phyloP scores from a whole-genome alignment of 2,797 vertebrate genomes.

The Scyliorhinus canicula region DNA sequence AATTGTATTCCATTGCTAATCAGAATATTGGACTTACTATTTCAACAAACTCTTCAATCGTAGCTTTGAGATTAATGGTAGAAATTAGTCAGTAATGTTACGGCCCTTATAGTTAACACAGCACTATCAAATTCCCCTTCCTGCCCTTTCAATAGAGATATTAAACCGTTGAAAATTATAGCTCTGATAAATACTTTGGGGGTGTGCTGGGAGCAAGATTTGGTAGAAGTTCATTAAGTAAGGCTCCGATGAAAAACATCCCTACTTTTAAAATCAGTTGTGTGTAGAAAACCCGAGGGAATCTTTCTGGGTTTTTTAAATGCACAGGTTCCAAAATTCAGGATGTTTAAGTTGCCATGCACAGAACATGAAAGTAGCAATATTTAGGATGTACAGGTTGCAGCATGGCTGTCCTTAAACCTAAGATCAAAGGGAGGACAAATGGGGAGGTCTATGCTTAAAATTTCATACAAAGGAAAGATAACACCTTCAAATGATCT shows the following conservation, averaged over 20 bases:
- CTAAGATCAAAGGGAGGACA: not conserved
- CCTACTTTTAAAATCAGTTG: not conserved
- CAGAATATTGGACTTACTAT: not conserved
- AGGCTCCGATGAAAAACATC: not conserved
- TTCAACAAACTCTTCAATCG: not conserved
- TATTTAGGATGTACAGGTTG: not conserved
- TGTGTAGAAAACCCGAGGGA: not conserved
- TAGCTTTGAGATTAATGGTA: not conserved
- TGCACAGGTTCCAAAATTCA: no score
- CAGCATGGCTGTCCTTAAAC: not conserved
- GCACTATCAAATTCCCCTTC: not conserved
- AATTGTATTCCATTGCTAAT: not conserved
- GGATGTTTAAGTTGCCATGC: not conserved
- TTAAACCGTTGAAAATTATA: not conserved
- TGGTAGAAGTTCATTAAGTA: not conserved
- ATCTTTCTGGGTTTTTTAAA: not conserved
- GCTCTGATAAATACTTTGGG: not conserved
- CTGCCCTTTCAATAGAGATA: not conserved
- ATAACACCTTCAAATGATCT: slow-evolving; percentile 43
- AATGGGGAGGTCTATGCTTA: slow-evolving; percentile 45
- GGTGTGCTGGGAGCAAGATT: not conserved
- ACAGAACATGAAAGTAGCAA: not conserved
- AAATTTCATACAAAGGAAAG: slow-evolving; percentile 65
- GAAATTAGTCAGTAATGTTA: not conserved
- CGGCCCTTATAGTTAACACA: not conserved